Evolutionary conservation across 2,888 invertebrate genomes (phyloP).

Genomic region (Agriopis marginaria): DNA sequence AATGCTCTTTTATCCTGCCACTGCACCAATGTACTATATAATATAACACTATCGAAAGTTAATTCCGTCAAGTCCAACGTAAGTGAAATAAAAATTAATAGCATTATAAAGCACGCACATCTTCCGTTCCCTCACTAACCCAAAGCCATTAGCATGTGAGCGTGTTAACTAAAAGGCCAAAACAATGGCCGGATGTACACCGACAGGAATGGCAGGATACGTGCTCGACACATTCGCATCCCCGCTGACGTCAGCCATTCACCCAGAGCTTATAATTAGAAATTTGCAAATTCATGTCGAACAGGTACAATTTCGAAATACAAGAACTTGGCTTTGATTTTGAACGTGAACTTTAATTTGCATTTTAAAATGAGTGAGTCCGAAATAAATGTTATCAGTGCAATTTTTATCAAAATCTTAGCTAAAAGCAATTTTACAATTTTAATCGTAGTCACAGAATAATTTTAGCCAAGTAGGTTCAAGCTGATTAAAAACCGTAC

Average conservation of each 20-base stretch:
- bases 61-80: neutral
- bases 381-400: no score
- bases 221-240: conserved; percentile 68
- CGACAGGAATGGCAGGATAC: conserved; percentile 64
- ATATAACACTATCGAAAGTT: neutral
- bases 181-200: conserved; percentile 75
- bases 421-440: no score
- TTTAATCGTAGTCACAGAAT: no score
- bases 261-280: conserved; percentile 55
- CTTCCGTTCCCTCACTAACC: conserved; percentile 52
- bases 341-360: neutral
- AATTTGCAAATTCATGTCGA: conserved; percentile 40
- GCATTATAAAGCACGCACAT: conserved; percentile 37
- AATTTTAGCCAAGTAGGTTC: no score
- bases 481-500: no score
- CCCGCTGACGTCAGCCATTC: conserved; percentile 67
- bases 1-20: no score
- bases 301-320: conserved; percentile 7
- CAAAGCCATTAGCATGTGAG: conserved; percentile 61
- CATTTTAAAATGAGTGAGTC: no score
- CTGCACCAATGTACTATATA: neutral
- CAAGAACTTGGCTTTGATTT: neutral
- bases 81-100: conserved; percentile 31
- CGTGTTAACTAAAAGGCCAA: conserved; percentile 57
- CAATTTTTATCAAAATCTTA: no score